A percentile compares a stretch with the other conserved stretches of the same genome.
Conservation (phyloP, 2,888 invertebrate species). For the Cerastis leucographa region DNA sequence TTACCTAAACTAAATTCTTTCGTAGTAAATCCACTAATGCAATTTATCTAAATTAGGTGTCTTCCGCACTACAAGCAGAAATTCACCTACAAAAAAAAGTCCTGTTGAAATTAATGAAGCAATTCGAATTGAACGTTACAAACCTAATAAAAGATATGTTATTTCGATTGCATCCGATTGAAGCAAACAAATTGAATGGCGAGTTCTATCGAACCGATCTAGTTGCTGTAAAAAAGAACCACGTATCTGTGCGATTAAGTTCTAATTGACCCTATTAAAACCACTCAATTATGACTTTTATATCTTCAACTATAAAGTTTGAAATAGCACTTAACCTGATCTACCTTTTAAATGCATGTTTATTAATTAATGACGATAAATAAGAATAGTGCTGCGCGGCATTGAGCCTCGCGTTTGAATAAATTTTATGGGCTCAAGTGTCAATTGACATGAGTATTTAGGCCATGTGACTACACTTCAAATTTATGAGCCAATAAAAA, state of each 20-base stretch:
- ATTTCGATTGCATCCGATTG: constrained; percentile 31
- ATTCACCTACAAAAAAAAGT: neutral
- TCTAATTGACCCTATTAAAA: constrained; percentile 45
- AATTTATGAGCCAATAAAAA: constrained; percentile 63
- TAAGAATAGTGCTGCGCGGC: constrained; percentile 71
- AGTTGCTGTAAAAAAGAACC: constrained; percentile 32
- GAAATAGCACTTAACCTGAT: constrained; percentile 21
- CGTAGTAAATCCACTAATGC: neutral
- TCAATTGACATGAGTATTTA: constrained; percentile 83
- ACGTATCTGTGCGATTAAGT: constrained; percentile 36
- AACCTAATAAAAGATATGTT: constrained; percentile 16
- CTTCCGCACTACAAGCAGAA: neutral
- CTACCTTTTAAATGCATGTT: constrained; percentile 48
- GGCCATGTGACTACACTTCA: constrained; percentile 72
- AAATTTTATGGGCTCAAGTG: constrained; percentile 78
- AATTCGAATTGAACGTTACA: constrained; percentile 26
- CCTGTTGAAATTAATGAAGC: neutral
- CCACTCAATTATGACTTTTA: constrained; percentile 29
- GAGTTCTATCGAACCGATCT: neutral
- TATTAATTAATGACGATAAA: constrained; percentile 76
- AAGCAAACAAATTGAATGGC: constrained; percentile 13
- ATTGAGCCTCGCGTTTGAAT: constrained; percentile 73
- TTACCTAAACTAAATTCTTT: neutral
- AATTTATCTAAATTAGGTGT: neutral
- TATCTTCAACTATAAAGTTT: constrained; percentile 16